These are phyloP conservation scores for Polyommatus iphigenia DNA, from an alignment of 2,888 invertebrate species.

Conservation along the genomic window DNA sequence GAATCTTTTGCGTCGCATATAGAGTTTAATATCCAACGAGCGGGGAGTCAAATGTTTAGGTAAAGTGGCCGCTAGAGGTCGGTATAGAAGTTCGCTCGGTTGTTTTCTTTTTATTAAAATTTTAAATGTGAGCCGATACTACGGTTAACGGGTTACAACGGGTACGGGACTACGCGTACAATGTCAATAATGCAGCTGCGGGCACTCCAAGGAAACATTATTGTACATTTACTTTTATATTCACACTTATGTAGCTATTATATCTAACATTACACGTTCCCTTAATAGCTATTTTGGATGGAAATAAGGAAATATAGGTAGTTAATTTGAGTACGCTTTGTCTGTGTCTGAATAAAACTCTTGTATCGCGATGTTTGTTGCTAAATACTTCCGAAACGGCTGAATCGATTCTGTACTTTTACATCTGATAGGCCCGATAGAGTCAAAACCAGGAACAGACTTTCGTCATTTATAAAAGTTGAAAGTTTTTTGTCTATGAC, in stretches of 20 bases:
- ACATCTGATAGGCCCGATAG: too few species aligned
- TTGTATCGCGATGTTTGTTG: too few species aligned
- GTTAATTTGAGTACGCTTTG: too few species aligned
- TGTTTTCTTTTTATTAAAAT: constrained; percentile 43
- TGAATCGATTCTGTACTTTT: too few species aligned
- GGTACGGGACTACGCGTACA: constrained; percentile 35
- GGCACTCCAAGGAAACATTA: constrained; percentile 32
- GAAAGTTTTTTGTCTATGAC: too few species aligned
- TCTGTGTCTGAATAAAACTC: too few species aligned
- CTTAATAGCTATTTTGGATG: too few species aligned
- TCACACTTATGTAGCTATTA: not conserved
- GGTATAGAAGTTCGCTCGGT: constrained; percentile 33
- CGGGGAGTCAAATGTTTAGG: constrained; percentile 39
- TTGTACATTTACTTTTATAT: constrained; percentile 36
- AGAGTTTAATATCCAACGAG: constrained; percentile 35
- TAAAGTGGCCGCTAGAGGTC: constrained; percentile 37
- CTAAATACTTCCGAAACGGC: too few species aligned
- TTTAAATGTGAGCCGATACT: constrained; percentile 39
- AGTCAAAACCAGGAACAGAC: too few species aligned
- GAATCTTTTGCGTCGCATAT: constrained; percentile 32
- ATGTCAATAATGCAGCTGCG: constrained; percentile 35
- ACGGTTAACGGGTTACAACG: constrained; percentile 34
- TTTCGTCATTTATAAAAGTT: too few species aligned
- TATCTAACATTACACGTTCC: too few species aligned
- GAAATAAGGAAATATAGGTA: too few species aligned